phyloP scores from a whole-genome alignment of 2,113 vertebrate species.

The Scomber colias region DNA sequence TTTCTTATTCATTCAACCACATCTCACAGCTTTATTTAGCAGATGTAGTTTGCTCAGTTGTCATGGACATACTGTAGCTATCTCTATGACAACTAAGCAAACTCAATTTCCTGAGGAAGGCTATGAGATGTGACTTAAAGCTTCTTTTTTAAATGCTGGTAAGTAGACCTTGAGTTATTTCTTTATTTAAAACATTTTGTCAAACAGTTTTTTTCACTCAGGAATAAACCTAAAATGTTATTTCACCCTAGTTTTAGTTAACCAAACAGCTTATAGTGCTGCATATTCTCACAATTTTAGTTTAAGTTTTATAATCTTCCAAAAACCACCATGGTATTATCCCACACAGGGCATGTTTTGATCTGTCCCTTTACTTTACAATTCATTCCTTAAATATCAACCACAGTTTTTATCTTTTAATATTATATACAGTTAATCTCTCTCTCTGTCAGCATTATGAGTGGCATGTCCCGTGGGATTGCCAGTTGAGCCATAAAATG shows the following conservation, averaged over 20 bases:
- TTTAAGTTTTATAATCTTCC: not conserved
- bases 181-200: too few relatives aligned
- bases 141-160: too few relatives aligned
- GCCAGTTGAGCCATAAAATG: constrained; percentile 15
- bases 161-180: too few relatives aligned
- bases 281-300: not conserved
- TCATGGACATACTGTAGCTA: not conserved
- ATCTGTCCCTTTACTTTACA: not conserved
- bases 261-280: too few relatives aligned
- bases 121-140: too few relatives aligned
- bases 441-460: constrained; percentile 16
- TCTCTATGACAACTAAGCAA: too few relatives aligned
- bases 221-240: not conserved
- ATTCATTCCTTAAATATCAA: not conserved
- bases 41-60: not conserved
- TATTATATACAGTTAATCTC: constrained; percentile 20
- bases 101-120: too few relatives aligned
- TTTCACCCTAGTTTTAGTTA: not conserved
- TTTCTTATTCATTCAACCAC: too few relatives aligned
- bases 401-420: not conserved
- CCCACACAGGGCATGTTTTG: not conserved
- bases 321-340: not conserved
- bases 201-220: too few relatives aligned
- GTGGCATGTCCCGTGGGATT: not conserved
- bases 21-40: too few relatives aligned